Conservation (phyloP, 2,113 vertebrate genomes). For the Dendropsophus ebraccatus region DNA sequence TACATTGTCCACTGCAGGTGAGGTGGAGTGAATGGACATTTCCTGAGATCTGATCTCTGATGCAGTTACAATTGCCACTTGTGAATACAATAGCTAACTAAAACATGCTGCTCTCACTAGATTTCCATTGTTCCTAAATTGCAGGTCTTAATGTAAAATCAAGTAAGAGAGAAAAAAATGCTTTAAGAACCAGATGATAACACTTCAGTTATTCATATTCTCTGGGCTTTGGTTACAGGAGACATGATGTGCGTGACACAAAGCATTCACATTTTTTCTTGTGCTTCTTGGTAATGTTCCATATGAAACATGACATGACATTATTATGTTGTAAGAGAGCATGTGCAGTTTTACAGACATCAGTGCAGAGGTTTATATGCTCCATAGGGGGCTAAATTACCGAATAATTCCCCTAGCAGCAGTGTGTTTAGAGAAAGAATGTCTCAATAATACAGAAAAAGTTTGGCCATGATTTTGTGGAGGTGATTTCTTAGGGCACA, state of each 20-base stretch:
- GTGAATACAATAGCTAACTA: not conserved
- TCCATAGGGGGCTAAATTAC: too few species aligned
- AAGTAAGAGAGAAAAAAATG: not conserved
- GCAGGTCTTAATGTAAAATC: conserved; percentile 15
- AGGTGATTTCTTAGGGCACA: too few species aligned
- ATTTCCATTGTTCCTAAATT: conserved; percentile 5
- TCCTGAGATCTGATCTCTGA: not conserved
- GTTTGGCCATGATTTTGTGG: too few species aligned
- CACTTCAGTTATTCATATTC: not conserved
- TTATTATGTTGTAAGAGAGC: too few species aligned
- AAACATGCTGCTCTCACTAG: not conserved
- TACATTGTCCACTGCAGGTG: not conserved
- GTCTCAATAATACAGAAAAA: too few species aligned
- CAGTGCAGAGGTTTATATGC: not conserved
- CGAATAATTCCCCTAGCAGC: too few species aligned
- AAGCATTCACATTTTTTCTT: not conserved
- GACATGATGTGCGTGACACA: not conserved
- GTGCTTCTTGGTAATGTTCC: not conserved
- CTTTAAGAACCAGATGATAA: not conserved
- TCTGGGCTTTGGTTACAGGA: not conserved
- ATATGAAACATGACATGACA: not conserved
- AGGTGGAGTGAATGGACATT: not conserved
- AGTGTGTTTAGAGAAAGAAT: too few species aligned
- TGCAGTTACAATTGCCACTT: not conserved
- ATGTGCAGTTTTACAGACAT: not conserved